Base-by-base conservation (phyloP, 1,140 invertebrate species). In the Atta cephalotes region DNA sequence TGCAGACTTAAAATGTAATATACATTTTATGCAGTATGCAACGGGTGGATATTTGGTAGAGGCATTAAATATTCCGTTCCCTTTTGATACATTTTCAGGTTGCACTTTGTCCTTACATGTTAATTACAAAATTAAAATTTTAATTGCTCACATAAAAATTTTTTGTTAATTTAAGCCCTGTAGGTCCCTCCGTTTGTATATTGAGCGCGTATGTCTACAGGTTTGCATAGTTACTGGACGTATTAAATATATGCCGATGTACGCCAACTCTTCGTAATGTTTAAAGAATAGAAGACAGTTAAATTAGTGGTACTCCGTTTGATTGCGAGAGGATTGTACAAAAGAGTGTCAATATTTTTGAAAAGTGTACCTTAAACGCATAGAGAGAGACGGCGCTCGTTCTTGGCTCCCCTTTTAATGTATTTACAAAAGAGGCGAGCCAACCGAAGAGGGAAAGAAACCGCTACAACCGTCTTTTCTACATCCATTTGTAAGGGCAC, bases 381-480 rank as follows among this genome's bases (percentile, higher is more conserved):
- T 31, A 31, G 51, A 12, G 51, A 12, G 14, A 35, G 63, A 65
- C 31, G 63, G 16, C n/a, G 56, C 31, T 78, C 60, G 16, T 49
- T 78, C 82, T 16, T 45, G 25, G 28, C 62, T 79, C 31, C 71
- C 58, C 60, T 86, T 90, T 89, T 85, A 81, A 91, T 80, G 78
- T 90, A 91, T 91, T 91, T 91, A 89, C 90, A 89, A 85, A 89
- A 66, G 66, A 74, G 77, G 62, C 72, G 78, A 86, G 87, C 70
- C 65, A 39, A 25, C 62, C 60, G 39, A 66, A 85, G 60, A 45
- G 81, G 87, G 81, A 87, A 92, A 89, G 87, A 91, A 92, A 92
- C 39, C 65, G 66, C 88, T 77, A 70, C 90, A 78, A 81, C 91
- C 90, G 90, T 90, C 91, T 92, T 92, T 92, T 92, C 87, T 87